Conservation (phyloP, 1,140 invertebrate genomes). For the Argopecten irradians region DNA sequence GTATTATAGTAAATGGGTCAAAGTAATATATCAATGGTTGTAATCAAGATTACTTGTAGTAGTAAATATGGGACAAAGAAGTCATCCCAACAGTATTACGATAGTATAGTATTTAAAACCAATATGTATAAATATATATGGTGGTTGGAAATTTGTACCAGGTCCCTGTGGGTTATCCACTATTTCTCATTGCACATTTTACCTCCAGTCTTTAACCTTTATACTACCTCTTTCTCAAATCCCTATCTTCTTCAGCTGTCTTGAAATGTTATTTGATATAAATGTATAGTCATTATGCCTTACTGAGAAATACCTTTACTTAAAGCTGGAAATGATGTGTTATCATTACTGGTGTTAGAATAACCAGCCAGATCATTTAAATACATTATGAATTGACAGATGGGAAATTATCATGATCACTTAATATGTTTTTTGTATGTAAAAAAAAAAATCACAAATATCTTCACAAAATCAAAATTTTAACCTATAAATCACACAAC, state of each 20-base stretch:
- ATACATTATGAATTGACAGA: background rate
- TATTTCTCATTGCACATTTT: background rate
- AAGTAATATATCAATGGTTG: too few species aligned
- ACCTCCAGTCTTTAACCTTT: background rate
- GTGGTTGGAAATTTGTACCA: too few species aligned
- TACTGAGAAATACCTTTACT: background rate
- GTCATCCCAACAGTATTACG: too few species aligned
- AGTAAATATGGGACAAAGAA: too few species aligned
- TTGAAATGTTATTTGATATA: background rate
- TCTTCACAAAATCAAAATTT: background rate
- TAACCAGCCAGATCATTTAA: background rate
- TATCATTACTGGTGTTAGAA: background rate
- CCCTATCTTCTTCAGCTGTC: background rate
- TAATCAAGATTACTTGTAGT: too few species aligned
- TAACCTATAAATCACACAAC: background rate
- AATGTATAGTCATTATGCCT: background rate
- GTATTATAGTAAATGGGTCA: too few species aligned
- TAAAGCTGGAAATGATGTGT: background rate
- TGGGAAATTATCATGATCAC: background rate
- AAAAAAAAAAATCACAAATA: slow-evolving; percentile 2
- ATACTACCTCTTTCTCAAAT: background rate
- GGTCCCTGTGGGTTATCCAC: too few species aligned
- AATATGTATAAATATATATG: too few species aligned
- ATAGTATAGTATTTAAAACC: too few species aligned
- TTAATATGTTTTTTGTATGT: background rate